Conservation (phyloP, 1,140 invertebrate species). For the Coboldia fuscipes region DNA sequence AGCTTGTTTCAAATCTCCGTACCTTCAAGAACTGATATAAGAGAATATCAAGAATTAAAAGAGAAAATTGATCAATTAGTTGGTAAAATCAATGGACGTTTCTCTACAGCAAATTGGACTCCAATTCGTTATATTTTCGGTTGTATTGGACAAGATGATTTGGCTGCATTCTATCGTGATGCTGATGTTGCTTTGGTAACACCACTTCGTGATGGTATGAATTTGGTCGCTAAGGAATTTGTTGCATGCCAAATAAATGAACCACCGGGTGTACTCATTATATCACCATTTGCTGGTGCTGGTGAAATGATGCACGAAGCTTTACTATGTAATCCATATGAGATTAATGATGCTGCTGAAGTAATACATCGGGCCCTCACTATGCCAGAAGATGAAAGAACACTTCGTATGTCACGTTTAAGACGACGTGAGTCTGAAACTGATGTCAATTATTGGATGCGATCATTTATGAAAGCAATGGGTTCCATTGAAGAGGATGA, state of each 20-base stretch:
- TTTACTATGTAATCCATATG: constrained; percentile 75
- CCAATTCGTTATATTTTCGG: constrained; percentile 82
- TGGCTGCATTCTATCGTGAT: constrained; percentile 69
- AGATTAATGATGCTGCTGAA: constrained; percentile 68
- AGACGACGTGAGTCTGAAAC: constrained; percentile 56
- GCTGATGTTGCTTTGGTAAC: constrained; percentile 70
- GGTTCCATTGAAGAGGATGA: constrained; percentile 63
- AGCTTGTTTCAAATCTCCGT: constrained; percentile 69
- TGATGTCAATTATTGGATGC: constrained; percentile 80
- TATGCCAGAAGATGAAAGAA: constrained; percentile 76
- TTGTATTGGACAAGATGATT: constrained; percentile 62
- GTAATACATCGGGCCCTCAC: constrained; percentile 67
- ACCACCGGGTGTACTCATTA: constrained; percentile 67
- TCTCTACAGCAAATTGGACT: constrained; percentile 76
- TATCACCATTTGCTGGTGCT: constrained; percentile 77
- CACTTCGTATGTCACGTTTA: constrained; percentile 67
- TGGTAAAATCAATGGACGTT: constrained; percentile 66
- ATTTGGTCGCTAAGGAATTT: constrained; percentile 82
- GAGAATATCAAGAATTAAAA: constrained; percentile 77
- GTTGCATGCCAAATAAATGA: constrained; percentile 78
- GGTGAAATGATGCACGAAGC: constrained; percentile 83
- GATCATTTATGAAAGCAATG: constrained; percentile 67
- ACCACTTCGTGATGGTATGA: constrained; percentile 78
- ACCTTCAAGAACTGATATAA: constrained; percentile 72
- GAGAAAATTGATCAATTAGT: constrained; percentile 80